Conservation (phyloP, 2,113 vertebrate genomes). For the Ia io region DNA sequence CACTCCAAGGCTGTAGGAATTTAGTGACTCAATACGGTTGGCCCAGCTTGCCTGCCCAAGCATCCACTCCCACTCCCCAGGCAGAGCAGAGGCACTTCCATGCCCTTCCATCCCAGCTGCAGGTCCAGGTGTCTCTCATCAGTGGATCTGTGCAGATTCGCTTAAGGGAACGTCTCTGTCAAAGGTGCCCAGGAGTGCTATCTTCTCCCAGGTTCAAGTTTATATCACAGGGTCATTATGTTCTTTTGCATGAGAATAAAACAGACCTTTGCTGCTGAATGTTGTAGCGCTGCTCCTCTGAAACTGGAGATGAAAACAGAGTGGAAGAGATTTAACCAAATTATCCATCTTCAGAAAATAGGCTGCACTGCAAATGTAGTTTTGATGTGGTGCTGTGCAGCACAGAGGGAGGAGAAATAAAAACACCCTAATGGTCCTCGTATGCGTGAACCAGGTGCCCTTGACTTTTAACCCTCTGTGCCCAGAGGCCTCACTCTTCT, state of each 20-base stretch:
- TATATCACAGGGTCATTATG: slow-evolving; percentile 76
- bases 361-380: slow-evolving; percentile 70
- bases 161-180: slow-evolving; percentile 48
- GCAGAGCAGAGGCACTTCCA: neutral
- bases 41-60: too few species aligned
- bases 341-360: slow-evolving; percentile 75
- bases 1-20: neutral
- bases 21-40: neutral
- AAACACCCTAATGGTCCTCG: slow-evolving; percentile 54
- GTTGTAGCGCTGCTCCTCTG: slow-evolving; percentile 68
- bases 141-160: slow-evolving; percentile 1
- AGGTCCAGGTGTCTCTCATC: neutral
- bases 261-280: slow-evolving; percentile 76
- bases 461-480: slow-evolving; percentile 1
- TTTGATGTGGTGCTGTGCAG: slow-evolving; percentile 70
- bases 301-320: slow-evolving; percentile 69
- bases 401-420: slow-evolving; percentile 50
- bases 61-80: neutral
- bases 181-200: slow-evolving; percentile 54
- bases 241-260: slow-evolving; percentile 80
- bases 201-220: slow-evolving; percentile 77
- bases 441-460: neutral
- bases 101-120: neutral
- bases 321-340: slow-evolving; percentile 80
- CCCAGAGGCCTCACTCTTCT: neutral